These are phyloP conservation scores for Darevskia nairensis DNA, from an alignment of 2,797 vertebrate genomes.

Conservation along the genomic window DNA sequence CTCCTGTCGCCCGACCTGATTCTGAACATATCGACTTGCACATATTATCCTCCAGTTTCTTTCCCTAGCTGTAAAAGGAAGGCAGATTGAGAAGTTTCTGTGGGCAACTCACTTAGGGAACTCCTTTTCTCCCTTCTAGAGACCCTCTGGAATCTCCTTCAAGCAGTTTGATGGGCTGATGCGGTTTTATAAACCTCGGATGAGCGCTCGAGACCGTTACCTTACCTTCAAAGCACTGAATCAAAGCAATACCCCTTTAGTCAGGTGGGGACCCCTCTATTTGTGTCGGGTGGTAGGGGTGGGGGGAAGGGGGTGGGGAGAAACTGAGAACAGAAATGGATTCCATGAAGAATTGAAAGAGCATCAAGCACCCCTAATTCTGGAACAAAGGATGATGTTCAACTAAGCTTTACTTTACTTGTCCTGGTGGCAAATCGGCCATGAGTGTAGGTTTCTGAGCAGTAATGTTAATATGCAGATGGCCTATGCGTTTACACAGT, in stretches of 20 bases:
- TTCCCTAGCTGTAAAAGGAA: not conserved
- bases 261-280: constrained; percentile 81
- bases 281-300: not conserved
- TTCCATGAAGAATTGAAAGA: not conserved
- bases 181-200: constrained; percentile 93
- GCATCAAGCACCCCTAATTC: no score
- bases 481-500: not conserved
- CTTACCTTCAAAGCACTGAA: constrained; percentile 95
- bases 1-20: no score
- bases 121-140: constrained; percentile 76
- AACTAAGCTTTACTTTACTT: no score
- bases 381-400: no score
- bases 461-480: not conserved
- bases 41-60: not conserved
- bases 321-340: not conserved
- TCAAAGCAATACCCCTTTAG: constrained; percentile 84
- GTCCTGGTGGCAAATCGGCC: no score
- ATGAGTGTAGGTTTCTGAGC: not conserved
- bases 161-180: constrained; percentile 96
- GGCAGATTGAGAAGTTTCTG: not conserved
- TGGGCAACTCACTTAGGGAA: constrained; percentile 27
- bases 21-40: not conserved
- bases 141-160: constrained; percentile 88
- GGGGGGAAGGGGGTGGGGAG: not conserved
- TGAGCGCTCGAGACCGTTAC: constrained; percentile 91